phyloP scores from a whole-genome alignment of 2,797 vertebrate species.

The Erethizon dorsatum region DNA sequence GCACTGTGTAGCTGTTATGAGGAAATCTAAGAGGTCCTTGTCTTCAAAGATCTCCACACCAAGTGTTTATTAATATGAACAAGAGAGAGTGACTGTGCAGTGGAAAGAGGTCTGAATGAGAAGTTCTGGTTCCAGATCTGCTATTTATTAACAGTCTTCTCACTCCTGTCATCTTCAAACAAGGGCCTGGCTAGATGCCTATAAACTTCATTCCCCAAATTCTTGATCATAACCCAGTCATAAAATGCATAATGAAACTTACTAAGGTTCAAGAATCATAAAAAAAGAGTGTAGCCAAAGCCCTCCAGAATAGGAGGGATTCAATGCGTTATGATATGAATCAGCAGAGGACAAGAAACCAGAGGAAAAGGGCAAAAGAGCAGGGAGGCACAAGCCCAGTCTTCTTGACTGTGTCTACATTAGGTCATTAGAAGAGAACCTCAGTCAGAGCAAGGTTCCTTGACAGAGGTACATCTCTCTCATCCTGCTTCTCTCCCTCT shows the following conservation, averaged over 20 bases:
- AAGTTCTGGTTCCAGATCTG: background rate
- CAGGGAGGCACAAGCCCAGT: background rate
- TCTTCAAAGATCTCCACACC: constrained; percentile 49
- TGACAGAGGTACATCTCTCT: background rate
- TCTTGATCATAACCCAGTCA: background rate
- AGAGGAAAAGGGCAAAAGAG: background rate
- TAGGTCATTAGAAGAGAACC: background rate
- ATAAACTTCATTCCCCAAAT: constrained; percentile 4
- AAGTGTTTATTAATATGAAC: background rate
- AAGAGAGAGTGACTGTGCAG: background rate
- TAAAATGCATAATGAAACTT: background rate
- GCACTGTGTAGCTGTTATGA: background rate
- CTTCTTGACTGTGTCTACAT: background rate
- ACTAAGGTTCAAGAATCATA: background rate
- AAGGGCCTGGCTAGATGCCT: background rate
- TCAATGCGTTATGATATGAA: background rate
- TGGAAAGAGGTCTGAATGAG: background rate
- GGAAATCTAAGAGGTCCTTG: background rate
- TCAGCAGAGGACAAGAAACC: background rate
- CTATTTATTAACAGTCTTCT: background rate
- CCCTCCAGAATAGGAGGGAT: background rate
- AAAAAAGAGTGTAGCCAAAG: background rate
- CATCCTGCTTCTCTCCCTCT: background rate
- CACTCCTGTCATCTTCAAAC: background rate
- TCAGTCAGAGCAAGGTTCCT: background rate